Percentiles rank a stretch among this genome's conserved stretches.
These are phyloP conservation scores for Sylvia borin DNA, from an alignment of 2,797 vertebrate species.

Conservation along the genomic window DNA sequence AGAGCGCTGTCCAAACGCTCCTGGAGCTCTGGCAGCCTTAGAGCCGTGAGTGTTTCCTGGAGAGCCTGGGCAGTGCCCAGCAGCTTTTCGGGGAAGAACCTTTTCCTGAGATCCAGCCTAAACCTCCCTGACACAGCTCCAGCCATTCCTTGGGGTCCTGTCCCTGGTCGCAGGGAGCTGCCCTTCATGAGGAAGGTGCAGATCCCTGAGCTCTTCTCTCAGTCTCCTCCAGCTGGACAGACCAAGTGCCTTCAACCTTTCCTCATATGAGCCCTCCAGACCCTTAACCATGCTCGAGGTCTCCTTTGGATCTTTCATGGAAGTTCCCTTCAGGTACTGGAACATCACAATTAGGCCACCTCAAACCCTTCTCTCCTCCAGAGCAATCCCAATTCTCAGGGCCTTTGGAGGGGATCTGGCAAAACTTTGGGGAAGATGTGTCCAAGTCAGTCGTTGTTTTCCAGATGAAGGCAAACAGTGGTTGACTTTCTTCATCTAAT, in stretches of 20 bases:
- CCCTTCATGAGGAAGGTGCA: background rate
- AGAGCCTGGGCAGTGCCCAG: background rate
- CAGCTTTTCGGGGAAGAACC: background rate
- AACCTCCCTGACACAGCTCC: background rate
- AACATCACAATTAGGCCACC: background rate
- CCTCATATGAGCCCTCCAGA: background rate
- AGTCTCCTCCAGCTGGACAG: background rate
- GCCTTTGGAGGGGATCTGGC: background rate
- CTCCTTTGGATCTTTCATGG: background rate
- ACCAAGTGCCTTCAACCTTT: background rate
- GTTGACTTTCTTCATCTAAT: background rate
- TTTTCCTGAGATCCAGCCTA: background rate
- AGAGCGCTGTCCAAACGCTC: accelerated
- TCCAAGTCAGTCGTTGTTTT: background rate
- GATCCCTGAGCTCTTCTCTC: background rate
- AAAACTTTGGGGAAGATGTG: background rate
- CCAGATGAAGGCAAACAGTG: background rate
- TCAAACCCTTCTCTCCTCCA: too few relatives aligned
- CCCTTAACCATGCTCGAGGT: background rate
- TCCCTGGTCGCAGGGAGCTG: background rate
- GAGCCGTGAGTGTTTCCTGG: accelerated
- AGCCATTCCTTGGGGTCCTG: accelerated
- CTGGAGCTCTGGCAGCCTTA: background rate
- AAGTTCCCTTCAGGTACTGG: background rate
- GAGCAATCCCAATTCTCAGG: too few relatives aligned